A percentile compares a stretch with the other conserved stretches of the same genome.
Conservation (phyloP, 2,888 invertebrate species). For the Dorcus parallelipipedus region DNA sequence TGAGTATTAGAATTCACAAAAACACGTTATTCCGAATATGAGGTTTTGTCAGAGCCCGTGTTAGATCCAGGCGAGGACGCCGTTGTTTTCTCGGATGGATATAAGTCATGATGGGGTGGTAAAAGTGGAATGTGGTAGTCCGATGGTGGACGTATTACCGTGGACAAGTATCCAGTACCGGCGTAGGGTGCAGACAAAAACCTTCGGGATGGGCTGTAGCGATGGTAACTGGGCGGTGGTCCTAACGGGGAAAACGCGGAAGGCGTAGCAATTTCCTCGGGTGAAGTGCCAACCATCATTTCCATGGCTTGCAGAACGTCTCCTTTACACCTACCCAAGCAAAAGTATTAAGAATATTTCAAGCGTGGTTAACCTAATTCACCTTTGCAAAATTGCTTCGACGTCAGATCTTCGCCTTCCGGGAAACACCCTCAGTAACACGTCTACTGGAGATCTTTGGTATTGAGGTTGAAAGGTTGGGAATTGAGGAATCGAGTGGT, state of each 20-base stretch:
- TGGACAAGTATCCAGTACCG: conserved; percentile 78
- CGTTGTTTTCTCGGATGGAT: conserved; percentile 44
- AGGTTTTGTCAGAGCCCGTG: conserved; percentile 55
- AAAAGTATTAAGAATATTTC: background rate
- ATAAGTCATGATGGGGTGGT: conserved; percentile 46
- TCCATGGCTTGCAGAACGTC: conserved; percentile 94
- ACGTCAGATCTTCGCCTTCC: conserved; percentile 82
- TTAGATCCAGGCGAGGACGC: conserved; percentile 53
- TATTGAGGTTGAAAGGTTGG: conserved; percentile 41
- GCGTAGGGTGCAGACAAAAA: conserved; percentile 80
- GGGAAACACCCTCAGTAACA: conserved; percentile 85
- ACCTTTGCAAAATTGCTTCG: conserved; percentile 74
- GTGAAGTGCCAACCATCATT: conserved; percentile 68
- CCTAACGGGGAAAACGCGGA: conserved; percentile 79
- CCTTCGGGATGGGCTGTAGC: conserved; percentile 62
- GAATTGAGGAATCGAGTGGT: conserved; percentile 28
- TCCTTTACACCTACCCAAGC: conserved; percentile 54
- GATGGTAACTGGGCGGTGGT: conserved; percentile 57
- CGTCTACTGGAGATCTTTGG: conserved; percentile 79
- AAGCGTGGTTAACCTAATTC: conserved; percentile 32
- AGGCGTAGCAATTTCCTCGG: conserved; percentile 39
- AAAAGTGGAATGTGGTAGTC: conserved; percentile 44
- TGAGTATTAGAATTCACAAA: background rate
- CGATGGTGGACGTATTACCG: conserved; percentile 61
- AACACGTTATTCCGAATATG: conserved; percentile 52